phyloP scores from a whole-genome alignment of 2,113 vertebrate genomes.

The Arizona elegans region DNA sequence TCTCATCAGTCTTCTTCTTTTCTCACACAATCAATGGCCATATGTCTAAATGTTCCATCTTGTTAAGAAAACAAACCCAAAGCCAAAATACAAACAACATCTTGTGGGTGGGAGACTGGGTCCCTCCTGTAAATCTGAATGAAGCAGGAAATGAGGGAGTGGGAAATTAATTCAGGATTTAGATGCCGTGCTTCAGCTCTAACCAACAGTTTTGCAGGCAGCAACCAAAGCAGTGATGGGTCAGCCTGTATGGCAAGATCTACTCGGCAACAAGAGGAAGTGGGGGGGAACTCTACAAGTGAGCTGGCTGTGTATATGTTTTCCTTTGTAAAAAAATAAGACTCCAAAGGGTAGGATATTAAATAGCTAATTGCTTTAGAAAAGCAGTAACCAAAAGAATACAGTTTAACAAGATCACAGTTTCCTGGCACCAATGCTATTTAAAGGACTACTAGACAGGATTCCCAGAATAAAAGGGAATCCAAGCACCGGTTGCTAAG shows the following conservation, averaged over 20 bases:
- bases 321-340: neutral
- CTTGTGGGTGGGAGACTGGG: neutral
- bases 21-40: neutral
- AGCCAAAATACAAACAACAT: neutral
- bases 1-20: constrained; percentile 8
- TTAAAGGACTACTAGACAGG: neutral
- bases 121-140: neutral
- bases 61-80: constrained; percentile 18
- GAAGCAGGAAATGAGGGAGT: neutral
- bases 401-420: neutral
- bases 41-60: neutral
- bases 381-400: neutral
- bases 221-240: neutral
- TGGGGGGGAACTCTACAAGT: neutral
- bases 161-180: neutral
- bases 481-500: neutral
- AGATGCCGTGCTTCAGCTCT: neutral
- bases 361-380: neutral
- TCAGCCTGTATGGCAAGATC: neutral
- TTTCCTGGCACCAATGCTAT: neutral
- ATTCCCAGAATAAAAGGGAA: neutral
- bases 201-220: neutral
- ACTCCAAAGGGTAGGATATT: neutral
- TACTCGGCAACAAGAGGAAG: neutral
- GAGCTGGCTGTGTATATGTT: neutral